Base-by-base conservation (phyloP, 2,113 vertebrate species). In the Ptilorrhoa leucosticta region DNA sequence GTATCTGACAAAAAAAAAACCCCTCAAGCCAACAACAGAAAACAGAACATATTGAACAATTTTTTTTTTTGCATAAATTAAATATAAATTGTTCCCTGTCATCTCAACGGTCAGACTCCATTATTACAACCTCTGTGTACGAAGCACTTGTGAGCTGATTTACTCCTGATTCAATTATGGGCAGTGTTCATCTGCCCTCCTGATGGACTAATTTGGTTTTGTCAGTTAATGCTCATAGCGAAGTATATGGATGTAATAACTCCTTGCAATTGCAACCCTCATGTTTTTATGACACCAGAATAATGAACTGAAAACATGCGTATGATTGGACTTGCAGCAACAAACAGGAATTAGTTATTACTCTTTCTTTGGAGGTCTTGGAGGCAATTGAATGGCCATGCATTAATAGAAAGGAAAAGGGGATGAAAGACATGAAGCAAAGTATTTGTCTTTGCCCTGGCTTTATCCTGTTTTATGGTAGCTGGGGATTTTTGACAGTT, bases 141-240 rank as follows among this genome's bases (percentile, higher is more conserved):
- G 7, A 75, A 80, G 37, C 47, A 8, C 73, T 77, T 80, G 47
- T 60, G 48, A 77, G 44, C 92, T 91, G 92, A 77, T 94, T 91
- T 93, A 53, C 53, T 91, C 80, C 71, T 92, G 83, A 90, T 97
- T 96, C 69, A 94, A 64, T 93, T 94, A 87, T 2, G 68, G 79
- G 68, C 45, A 56, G n/a, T 33, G 70, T 79, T 94, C 78, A 60
- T 96, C 79, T 91, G 81, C 39, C 4, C 65, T 93, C 78, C 30
- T 56, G 83, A 69, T 7, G 51, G 83, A 89, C 89, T 73, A 45
- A 95, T 90, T 76, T 71, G 69, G 17, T 94, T 94, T 93, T 92
- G 79, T 69, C 95, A 87, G 44, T 95, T 92, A 86, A 75, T 77
- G 89, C 28, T 70, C 35, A 21, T 11, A 85, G 92, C 65, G 31